These are phyloP conservation scores for Eublepharis macularius DNA, from an alignment of 2,113 vertebrate species.

Conservation along the genomic window DNA sequence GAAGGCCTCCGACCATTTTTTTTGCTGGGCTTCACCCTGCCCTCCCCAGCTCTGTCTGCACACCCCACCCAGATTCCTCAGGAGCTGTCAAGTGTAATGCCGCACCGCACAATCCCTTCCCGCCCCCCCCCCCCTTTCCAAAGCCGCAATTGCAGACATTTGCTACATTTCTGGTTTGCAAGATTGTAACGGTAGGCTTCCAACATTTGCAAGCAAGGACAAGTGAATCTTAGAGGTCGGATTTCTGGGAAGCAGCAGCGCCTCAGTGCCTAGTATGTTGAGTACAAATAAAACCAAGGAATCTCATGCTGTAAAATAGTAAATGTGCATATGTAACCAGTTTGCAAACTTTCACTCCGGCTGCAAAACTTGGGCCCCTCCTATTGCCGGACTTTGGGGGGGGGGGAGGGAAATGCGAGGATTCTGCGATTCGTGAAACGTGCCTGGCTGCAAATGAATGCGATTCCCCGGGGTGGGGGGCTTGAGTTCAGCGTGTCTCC, in stretches of 20 bases:
- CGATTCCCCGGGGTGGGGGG: neutral
- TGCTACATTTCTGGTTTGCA: neutral
- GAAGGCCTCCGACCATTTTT: too few relatives aligned
- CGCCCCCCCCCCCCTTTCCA: too few relatives aligned
- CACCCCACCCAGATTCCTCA: neutral
- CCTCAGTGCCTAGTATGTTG: neutral
- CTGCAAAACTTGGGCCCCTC: neutral
- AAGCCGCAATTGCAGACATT: too few relatives aligned
- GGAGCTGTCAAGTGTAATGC: neutral
- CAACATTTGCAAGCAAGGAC: neutral
- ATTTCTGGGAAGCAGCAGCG: neutral
- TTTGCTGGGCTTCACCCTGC: neutral
- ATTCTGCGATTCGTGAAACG: neutral
- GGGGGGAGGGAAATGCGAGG: neutral
- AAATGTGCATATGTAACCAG: neutral
- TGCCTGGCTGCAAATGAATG: neutral
- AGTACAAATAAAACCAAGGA: neutral
- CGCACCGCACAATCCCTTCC: too few relatives aligned
- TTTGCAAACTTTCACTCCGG: neutral
- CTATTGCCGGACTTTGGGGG: neutral
- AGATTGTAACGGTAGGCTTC: too few relatives aligned
- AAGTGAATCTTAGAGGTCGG: neutral
- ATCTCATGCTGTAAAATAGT: neutral
- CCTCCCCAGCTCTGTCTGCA: neutral
- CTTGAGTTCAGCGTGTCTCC: too few relatives aligned